Evolutionary conservation across 2,113 vertebrate species (phyloP), one percentile per base, ranked within the genome.

Genomic region (Chrysochloris asiatica): DNA sequence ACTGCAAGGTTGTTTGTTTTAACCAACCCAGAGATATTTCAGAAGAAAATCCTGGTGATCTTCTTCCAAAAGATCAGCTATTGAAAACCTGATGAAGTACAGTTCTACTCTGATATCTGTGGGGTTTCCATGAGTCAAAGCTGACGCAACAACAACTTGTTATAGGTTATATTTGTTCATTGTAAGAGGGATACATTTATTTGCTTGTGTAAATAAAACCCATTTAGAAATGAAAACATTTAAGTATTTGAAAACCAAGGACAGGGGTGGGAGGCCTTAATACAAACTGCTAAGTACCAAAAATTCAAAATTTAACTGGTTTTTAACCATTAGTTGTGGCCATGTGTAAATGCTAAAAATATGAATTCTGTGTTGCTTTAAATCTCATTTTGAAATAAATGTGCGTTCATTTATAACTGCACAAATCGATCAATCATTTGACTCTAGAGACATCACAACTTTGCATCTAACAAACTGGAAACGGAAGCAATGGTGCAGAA

Each of bases 271-370:
- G 22, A 36, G 1, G 21, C 30, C 78, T 75, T 75, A 86, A 86
- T 5, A 83, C 8, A 90, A 63, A 83, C 8, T 47, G 30, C 61
- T 43, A 89, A 83, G 17, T 83, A 83, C 48, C 17, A 2, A 47
- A 79, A 78, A 78, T 19, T 92, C 54, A 82, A 77, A 86, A 69
- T 91, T 87, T 77, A 88, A 61, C 26, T 72, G 85, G 82, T 69
- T 87, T 36, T 13, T 10, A 65, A 88, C 81, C 2, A 41, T n/a
- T 63, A 85, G n/a, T 38, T 69, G 56, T 45, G n/a, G 59, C 36
- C 87, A 76, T 38, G 28, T 56, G 71, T 89, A 92, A 92, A 63
- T 73, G 72, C 78, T 93, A 96, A 92, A 69, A 48, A 91, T 86
- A 59, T 16, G n/a, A 76, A 86, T 83, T 78, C 22, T 81, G 41